Evolutionary conservation across 2,888 invertebrate genomes (phyloP).

Genomic region (Ommatoiulus sabulosus): DNA sequence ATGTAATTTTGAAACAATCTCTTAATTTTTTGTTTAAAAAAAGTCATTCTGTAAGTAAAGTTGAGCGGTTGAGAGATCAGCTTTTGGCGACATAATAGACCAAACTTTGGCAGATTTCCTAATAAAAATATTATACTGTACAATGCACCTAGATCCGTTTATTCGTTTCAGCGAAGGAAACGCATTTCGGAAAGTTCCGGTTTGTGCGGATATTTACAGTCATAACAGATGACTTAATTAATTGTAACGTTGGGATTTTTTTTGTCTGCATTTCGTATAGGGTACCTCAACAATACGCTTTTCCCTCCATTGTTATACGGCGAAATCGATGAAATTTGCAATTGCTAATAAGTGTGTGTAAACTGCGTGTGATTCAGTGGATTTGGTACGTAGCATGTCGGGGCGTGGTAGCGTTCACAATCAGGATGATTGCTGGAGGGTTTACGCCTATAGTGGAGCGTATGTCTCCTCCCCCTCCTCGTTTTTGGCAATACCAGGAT

Average conservation of each 20-base stretch:
- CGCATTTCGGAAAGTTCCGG: not conserved
- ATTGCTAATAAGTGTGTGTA: conserved; percentile 30
- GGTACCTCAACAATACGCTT: not conserved
- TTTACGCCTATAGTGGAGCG: not conserved
- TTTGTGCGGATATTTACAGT: not conserved
- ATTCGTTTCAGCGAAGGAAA: not conserved
- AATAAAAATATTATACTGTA: too few species aligned
- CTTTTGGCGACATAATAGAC: not conserved
- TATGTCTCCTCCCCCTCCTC: not conserved
- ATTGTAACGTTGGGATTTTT: conserved; percentile 1
- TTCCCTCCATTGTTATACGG: not conserved
- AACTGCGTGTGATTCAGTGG: conserved; percentile 27
- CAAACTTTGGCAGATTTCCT: not conserved
- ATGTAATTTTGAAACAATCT: too few species aligned
- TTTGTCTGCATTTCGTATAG: not conserved
- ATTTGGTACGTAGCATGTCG: not conserved
- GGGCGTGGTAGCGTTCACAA: conserved; percentile 5
- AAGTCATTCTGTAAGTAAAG: too few species aligned
- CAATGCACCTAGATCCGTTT: too few species aligned
- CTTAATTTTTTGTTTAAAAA: too few species aligned
- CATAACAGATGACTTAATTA: conserved; percentile 1
- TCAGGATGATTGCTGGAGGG: conserved; percentile 6
- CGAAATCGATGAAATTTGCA: conserved; percentile 9
- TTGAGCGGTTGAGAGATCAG: too few species aligned
- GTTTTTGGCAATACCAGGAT: conserved; percentile 1